Evolutionary conservation across 1,140 invertebrate genomes (phyloP), one percentile per base, ranked within the genome.

Genomic region (Macrobrachium rosenbergii): DNA sequence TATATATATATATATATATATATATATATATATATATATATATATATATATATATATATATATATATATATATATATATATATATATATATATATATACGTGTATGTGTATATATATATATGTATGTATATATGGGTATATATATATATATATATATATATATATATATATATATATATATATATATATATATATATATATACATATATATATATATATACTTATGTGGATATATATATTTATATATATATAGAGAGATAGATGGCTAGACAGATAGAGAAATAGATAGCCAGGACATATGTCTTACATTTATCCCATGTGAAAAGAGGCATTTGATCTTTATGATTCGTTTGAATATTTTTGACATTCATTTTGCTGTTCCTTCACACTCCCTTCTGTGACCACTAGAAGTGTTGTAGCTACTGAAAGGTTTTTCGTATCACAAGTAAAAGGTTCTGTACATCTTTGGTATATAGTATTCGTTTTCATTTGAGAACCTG

Each of bases 1-100:
- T 45, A 37, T 45, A 37, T 75, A 37, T 37, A 10, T 37, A 37
- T 75, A 37, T 75, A 37, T 75, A 37, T 75, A 37, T 23, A 37
- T 75, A 37, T 75, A 37, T 75, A 37, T 75, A 37, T 75, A 75
- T 75, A 75, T 28, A 75, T 52, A 75, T 43, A 75, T 37, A 10
- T 75, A 75, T 75, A 75, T 75, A 75, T 75, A 75, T 43, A 75
- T 75, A 75, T 75, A 75, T 75, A 75, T 75, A 75, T 75, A 75
- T 75, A 75, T 43, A 75, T 75, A 75, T 75, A 75, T 75, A 75
- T 75, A 75, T 58, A 58, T 43, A 75, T 75, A 75, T 75, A 75
- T 75, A 75, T 43, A 75, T 75, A 43, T 75, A 75, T 75, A 75
- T 75, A 75, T 28, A 75, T 75, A 75, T 43, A 75, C 43, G 12